These are phyloP conservation scores for Molossus alvarezi DNA, from an alignment of 2,797 vertebrate genomes.

Conservation along the genomic window DNA sequence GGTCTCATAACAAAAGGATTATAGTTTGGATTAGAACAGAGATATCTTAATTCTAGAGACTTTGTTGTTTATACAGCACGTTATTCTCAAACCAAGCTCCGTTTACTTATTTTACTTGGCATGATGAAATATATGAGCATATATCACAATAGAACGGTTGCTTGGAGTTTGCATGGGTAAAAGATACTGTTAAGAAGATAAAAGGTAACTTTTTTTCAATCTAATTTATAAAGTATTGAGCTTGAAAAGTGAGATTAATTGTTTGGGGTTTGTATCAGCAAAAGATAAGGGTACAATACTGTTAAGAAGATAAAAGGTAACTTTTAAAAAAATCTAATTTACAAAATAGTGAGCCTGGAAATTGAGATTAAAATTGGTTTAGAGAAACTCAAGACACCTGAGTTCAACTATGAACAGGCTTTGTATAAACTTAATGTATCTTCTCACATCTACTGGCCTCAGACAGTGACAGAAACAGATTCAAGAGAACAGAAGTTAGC, in stretches of 20 bases:
- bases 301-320: not conserved
- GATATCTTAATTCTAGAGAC: not conserved
- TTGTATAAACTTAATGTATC: constrained; percentile 32
- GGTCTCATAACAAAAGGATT: not conserved
- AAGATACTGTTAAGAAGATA: constrained; percentile 52
- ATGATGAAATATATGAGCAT: not conserved
- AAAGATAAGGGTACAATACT: constrained; percentile 59
- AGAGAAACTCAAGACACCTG: constrained; percentile 59
- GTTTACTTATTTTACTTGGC: not conserved
- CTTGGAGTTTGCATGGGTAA: constrained; percentile 55
- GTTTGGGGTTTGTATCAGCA: constrained; percentile 27
- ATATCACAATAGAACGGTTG: constrained; percentile 1
- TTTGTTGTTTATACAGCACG: not conserved
- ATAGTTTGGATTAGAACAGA: not conserved
- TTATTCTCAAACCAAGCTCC: constrained; percentile 30
- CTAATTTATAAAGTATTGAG: constrained; percentile 47
- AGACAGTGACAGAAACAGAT: constrained; percentile 53
- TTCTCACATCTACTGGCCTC: constrained; percentile 4
- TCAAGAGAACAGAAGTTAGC: not conserved
- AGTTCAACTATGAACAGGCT: constrained; percentile 4
- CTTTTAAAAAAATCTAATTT: constrained; percentile 29
- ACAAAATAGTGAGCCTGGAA: constrained; percentile 34
- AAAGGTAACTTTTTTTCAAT: not conserved
- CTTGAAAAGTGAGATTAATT: constrained; percentile 53
- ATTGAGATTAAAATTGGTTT: constrained; percentile 51